Evolutionary conservation across 2,113 vertebrate species (phyloP), one percentile per base, ranked within the genome.

Genomic region (Trinectes maculatus): DNA sequence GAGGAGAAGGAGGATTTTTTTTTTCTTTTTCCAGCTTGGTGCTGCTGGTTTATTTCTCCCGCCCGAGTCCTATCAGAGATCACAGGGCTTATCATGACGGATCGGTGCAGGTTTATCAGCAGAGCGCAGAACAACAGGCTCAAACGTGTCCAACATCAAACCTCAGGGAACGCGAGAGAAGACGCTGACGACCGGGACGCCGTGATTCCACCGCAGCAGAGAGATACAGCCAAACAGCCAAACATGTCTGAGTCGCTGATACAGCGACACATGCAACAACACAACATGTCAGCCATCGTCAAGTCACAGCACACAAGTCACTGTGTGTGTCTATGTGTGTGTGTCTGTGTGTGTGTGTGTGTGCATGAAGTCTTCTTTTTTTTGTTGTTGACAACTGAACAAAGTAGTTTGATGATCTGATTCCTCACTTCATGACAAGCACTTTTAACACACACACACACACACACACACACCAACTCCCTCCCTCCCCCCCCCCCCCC

Each of bases 1-100:
- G 1, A 59, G 6, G 3, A 9, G 3, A 6, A 10, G 9, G 21
- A 68, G 9, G 36, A 47, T 31, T 44, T 57, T n/a, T 1, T 8
- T 3, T 44, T 0, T 18, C 56, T 59, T 40, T 0, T 29, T 47
- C 18, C 15, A 15, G 47, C 34, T 40, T 5, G 1, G 5, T 8
- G 42, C 69, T 70, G 77, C 76, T 82, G 86, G 71, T 46, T 86
- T 75, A 19, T 84, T 81, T 87, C 85, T 83, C 49, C 28, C 22
- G 36, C 10, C 58, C 3, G 60, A 47, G 66, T 65, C 73, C 74
- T 58, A 85, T 87, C 89, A 74, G 53, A 79, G 64, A 79, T 83
- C 84, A 74, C 63, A 77, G 1, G 58, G 40, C 81, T 87, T 90
- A 90, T 89, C 85, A 82, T 89, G 85, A 90, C 80, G 79, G 81